Base-by-base conservation (phyloP, 2,113 vertebrate species). In the Myotis davidii region DNA sequence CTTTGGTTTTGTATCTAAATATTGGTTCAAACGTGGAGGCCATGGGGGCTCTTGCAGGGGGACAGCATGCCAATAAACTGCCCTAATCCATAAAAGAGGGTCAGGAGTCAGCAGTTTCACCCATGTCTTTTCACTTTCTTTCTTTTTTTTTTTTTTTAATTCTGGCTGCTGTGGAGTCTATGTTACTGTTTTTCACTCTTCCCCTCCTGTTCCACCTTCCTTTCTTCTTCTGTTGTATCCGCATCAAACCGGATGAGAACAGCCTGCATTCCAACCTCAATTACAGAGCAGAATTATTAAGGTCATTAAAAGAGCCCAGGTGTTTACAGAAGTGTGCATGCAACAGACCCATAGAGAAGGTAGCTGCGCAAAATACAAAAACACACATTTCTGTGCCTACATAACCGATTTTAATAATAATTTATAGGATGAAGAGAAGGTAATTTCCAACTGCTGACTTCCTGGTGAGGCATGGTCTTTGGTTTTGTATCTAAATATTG, bases 51-150 rank as follows among this genome's bases (percentile, higher is more conserved):
- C 79, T 67, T 42, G 25, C 56, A n/a, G n/a, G n/a, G n/a, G n/a
- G n/a, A n/a, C n/a, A n/a, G n/a, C n/a, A n/a, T 2, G 67, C 61
- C 25, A 29, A 5, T 14, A 27, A 0, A 50, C 37, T 72, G 1
- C 17, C 0, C 0, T 9, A 32, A 3, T 3, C 42, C 14, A 14
- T 4, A 76, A 5, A 29, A 32, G 56, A 37, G 9, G 5, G 6
- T 3, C 0, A 4, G 17, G 2, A 25, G 2, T 52, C 5, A 9
- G 0, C 0, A 21, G 0, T 9, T 25, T 2, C 2, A 48, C 27
- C 29, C 5, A 5, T 18, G 13, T 16, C 3, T 45, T 27, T 7
- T 25, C 39, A 17, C 23, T 11, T 42, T 14, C 12, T 72, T 27
- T 72, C 27, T 34, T 72, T 42, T 20, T 32, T 78, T 65, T 54